Evolutionary conservation across 2,113 vertebrate species (phyloP), one percentile per base, ranked within the genome.

Genomic region (Rhinichthys klamathensis): DNA sequence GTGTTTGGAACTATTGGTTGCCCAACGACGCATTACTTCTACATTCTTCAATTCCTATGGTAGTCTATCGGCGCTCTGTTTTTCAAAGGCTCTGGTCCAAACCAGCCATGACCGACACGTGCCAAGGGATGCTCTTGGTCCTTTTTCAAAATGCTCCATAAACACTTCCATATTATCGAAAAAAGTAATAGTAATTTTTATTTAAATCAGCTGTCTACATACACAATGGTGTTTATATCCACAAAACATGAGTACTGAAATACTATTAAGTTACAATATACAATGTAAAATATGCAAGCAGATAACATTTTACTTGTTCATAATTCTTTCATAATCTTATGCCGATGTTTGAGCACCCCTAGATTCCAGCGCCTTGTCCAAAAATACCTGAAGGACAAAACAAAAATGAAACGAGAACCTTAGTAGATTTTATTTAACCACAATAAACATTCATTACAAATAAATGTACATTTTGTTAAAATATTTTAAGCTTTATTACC

Each of bases 401-500:
- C n/a, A 15, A 30, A 16, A 13, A 21, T 3, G 49, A 4, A 61
- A 4, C 2, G 6, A 44, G 1, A 69, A 23, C 7, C 3, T n/a
- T 49, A 25, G 4, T 8, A 9, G 35, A 44, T 72, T 35, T 32
- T 25, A 13, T 27, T 3, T 11, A 7, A 30, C 2, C 16, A 60
- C 7, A 61, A 27, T 18, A 61, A 85, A 21, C 41, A 61, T 10
- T 25, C 1, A 23, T 8, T n/a, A 4, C 13, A 61, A 21, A 30
- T 30, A 30, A 30, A 30, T 30, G 30, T 30, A 30, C 30, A 30
- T 30, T 30, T 30, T 30, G 30, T 30, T 30, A 21, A n/a, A 46
- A 5, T 0, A 76, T 61, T 61, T 80, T 5, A 6, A 38, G 2
- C 6, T 61, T 51, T 11, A 6, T 88, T 95, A 98, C 97, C 95